Percentiles rank a stretch among this genome's conserved stretches.
Evolutionary conservation across 1,140 invertebrate species (phyloP).

Genomic region (Drosophila arawakana): DNA sequence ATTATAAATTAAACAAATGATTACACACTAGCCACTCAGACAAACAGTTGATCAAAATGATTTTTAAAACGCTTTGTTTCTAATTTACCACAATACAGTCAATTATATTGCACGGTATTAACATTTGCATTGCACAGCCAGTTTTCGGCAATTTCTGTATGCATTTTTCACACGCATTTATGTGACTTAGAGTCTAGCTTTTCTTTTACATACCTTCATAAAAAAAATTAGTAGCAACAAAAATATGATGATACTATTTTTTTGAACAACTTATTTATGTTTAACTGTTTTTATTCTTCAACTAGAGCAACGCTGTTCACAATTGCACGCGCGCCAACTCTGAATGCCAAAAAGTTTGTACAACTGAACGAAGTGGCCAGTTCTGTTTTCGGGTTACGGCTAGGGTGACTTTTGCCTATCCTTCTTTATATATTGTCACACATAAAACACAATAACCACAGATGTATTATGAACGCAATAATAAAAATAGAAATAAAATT

Average conservation of each 20-base stretch:
- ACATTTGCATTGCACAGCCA: conserved; percentile 4
- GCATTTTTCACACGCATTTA: conserved; percentile 11
- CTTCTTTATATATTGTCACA: conserved; percentile 7
- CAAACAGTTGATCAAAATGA: conserved; percentile 2
- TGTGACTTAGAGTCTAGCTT: neutral
- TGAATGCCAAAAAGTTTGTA: conserved; percentile 71
- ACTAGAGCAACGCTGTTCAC: conserved; percentile 56
- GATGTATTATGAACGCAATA: neutral
- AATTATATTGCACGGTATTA: conserved; percentile 1
- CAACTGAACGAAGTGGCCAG: conserved; percentile 52
- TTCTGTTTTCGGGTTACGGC: conserved; percentile 32
- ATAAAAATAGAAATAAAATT: neutral
- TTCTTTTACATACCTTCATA: conserved; percentile 69
- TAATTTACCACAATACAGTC: conserved; percentile 15
- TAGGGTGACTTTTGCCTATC: conserved; percentile 16
- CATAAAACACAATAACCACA: neutral
- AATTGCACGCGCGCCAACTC: conserved; percentile 76
- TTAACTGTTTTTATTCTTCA: conserved; percentile 55
- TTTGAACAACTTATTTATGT: conserved; percentile 48
- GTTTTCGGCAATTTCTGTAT: conserved; percentile 36
- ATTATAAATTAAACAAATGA: conserved; percentile 12
- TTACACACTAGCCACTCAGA: neutral
- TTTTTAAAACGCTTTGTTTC: conserved; percentile 4
- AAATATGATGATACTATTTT: conserved; percentile 17
- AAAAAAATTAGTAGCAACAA: conserved; percentile 38